A percentile compares a stretch with the other conserved stretches of the same genome.
These are phyloP conservation scores for Chamaetylas fuelleborni DNA, from an alignment of 2,113 vertebrate species.

Conservation along the genomic window DNA sequence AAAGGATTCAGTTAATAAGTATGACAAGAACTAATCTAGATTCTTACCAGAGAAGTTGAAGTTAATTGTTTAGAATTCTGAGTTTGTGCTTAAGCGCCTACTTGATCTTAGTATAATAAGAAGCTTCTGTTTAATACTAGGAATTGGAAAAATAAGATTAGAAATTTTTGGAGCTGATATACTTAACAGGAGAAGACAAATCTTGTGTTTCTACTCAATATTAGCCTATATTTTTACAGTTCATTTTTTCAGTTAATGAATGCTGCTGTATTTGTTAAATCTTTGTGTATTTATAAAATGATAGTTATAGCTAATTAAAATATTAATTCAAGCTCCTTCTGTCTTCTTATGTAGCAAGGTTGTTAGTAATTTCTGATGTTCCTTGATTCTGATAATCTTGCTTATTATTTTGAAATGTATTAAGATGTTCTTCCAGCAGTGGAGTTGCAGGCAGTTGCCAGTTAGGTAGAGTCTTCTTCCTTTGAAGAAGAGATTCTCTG, in stretches of 20 bases:
- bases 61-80: background rate
- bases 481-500: background rate
- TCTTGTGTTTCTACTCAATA: background rate
- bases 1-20: background rate
- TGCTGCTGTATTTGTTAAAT: background rate
- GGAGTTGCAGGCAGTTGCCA: background rate
- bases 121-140: background rate
- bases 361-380: background rate
- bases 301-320: background rate
- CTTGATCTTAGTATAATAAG: background rate
- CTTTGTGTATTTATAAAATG: background rate
- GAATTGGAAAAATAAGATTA: background rate
- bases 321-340: background rate
- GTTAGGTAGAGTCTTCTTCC: background rate
- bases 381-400: background rate
- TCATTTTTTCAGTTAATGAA: background rate
- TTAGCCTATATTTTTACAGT: background rate
- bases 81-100: background rate
- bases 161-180: background rate
- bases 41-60: background rate
- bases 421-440: background rate
- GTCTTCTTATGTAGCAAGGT: background rate
- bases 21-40: background rate
- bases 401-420: background rate
- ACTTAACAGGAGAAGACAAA: background rate